These are phyloP conservation scores for Carcinoscorpius rotundicauda DNA, from an alignment of 1,140 invertebrate species.

Conservation along the genomic window DNA sequence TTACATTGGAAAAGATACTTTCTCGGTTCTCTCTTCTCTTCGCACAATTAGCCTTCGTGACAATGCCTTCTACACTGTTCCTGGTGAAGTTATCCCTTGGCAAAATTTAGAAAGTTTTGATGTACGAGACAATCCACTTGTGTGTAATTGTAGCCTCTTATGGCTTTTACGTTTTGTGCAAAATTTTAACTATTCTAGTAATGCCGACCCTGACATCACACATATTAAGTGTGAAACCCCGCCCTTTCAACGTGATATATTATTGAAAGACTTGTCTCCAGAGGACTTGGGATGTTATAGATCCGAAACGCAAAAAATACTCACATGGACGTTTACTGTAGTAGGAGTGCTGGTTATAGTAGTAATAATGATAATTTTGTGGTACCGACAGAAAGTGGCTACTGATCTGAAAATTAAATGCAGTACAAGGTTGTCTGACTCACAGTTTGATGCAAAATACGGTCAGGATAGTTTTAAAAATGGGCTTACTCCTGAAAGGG, in stretches of 20 bases:
- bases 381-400: slow-evolving; percentile 55
- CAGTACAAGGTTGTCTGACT: slow-evolving; percentile 58
- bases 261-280: slow-evolving; percentile 50
- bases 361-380: slow-evolving; percentile 56
- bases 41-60: slow-evolving; percentile 44
- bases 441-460: slow-evolving; percentile 41
- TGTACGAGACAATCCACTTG: slow-evolving; percentile 64
- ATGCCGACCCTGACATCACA: slow-evolving; percentile 12
- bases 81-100: slow-evolving; percentile 14
- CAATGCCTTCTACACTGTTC: slow-evolving; percentile 21
- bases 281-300: slow-evolving; percentile 67
- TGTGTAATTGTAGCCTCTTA: slow-evolving; percentile 74
- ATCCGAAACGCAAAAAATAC: slow-evolving; percentile 59
- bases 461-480: too few species aligned
- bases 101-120: slow-evolving; percentile 26
- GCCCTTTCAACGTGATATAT: slow-evolving; percentile 49
- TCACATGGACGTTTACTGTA: slow-evolving; percentile 56
- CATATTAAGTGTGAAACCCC: slow-evolving; percentile 57
- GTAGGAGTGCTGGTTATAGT: slow-evolving; percentile 52
- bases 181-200: slow-evolving; percentile 9
- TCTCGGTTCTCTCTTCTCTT: slow-evolving; percentile 53
- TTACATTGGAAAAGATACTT: slow-evolving; percentile 49
- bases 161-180: slow-evolving; percentile 55
- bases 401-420: slow-evolving; percentile 42
- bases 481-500: too few species aligned